Evolutionary conservation across 1,140 invertebrate species (phyloP).

Genomic region (Panulirus ornatus): DNA sequence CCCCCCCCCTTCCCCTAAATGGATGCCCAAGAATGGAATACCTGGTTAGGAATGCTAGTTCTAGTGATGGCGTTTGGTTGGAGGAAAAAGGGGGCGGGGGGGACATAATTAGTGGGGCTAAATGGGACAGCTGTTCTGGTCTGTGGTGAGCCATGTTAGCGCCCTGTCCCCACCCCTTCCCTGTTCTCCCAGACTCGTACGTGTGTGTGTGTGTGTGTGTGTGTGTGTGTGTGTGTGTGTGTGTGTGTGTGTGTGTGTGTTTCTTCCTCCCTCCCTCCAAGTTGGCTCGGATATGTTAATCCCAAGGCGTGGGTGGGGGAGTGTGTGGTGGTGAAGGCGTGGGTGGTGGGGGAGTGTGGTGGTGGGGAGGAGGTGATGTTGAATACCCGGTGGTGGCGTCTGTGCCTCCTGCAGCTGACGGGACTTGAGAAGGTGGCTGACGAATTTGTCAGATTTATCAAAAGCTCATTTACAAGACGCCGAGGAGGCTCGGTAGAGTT

Average conservation of each 20-base stretch:
- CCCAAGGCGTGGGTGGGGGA: no score
- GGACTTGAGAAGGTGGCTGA: background rate
- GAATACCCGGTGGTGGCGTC: background rate
- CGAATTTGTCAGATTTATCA: background rate
- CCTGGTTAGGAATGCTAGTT: conserved; percentile 26
- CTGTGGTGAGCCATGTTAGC: background rate
- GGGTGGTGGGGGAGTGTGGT: background rate
- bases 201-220: conserved; percentile 25
- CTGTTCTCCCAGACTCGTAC: background rate
- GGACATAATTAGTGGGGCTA: background rate
- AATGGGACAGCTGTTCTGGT: background rate
- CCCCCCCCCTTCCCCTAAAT: no score
- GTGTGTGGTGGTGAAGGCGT: background rate
- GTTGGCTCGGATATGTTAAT: background rate
- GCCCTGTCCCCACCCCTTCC: background rate
- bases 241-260: background rate
- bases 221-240: background rate
- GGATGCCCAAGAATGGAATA: conserved; percentile 38
- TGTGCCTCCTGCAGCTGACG: background rate
- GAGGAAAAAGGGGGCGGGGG: background rate
- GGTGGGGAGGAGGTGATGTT: background rate
- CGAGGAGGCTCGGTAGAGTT: no score
- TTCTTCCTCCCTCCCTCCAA: background rate
- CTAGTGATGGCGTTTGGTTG: background rate
- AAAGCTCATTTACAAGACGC: background rate